Evolutionary conservation across 2,888 invertebrate genomes (phyloP), one percentile per base, ranked within the genome.

Genomic region (Galerucella nymphaeae): DNA sequence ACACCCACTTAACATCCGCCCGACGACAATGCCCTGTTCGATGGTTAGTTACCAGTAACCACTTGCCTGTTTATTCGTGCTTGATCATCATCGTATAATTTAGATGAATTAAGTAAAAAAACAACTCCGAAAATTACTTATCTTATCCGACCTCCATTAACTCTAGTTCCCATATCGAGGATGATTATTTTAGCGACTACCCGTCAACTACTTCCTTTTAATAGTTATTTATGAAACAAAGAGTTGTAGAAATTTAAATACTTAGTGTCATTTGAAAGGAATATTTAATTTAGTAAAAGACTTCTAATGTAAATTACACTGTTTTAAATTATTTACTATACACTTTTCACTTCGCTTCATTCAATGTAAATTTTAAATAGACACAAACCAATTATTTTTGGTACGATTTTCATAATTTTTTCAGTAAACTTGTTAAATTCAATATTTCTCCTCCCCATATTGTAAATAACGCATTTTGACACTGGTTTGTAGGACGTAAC

Each of bases 1-100:
- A 78, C 80, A 78, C 78, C 80, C 78, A 77, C 76, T 71, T 75
- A 71, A 78, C 78, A 79, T 78, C 80, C 78, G 80, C 71, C 66
- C 73, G 58, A 75, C 72, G 76, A 73, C 70, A 74, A 71, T 76
- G 68, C 72, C 71, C 62, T 30, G 23, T 53, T 53, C 64, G 10
- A 48, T 55, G n/a, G 20, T n/a, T 58, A 59, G 41, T 42, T 63
- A 55, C 30, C 50, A 50, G 70, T 55, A 30, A 61, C 18, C 14
- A 61, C 61, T 61, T 59, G 58, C 58, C 14, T 61, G 61, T 42
- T 61, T 42, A 61, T 61, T 61, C 61, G 61, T 61, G 61, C 61
- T 61, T 18, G 42, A 61, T 61, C 61, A 61, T 41, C 61, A 42
- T 61, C 42, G 61, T 42, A 61, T 61, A 61, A 61, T 61, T 61